Evolutionary conservation across 2,113 vertebrate genomes (phyloP).

Genomic region (Alectura lathami): DNA sequence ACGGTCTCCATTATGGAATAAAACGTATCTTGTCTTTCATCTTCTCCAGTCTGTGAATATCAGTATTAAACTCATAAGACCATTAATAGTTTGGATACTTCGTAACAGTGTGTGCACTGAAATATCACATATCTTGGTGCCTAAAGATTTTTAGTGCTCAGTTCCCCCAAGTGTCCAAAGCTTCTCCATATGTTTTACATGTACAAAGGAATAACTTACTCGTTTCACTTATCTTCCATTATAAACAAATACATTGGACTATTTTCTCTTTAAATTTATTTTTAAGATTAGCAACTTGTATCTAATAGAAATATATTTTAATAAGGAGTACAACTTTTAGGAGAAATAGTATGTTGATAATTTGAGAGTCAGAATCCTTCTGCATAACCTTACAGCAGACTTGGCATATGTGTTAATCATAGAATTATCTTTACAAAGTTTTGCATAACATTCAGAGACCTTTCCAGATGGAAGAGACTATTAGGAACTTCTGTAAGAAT

Average conservation of each 20-base stretch:
- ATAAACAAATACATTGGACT: neutral
- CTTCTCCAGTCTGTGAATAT: neutral
- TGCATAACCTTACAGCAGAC: neutral
- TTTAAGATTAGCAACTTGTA: neutral
- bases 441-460: neutral
- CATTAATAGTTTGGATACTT: neutral
- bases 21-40: neutral
- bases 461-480: neutral
- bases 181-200: neutral
- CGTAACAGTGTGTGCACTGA: neutral
- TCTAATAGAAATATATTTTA: neutral
- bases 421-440: neutral
- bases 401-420: neutral
- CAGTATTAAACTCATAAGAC: neutral
- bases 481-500: neutral
- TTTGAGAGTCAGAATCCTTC: neutral
- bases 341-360: neutral
- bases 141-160: neutral
- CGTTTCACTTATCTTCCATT: neutral
- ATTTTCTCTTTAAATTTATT: neutral
- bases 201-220: neutral
- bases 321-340: neutral
- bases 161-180: neutral
- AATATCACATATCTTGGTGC: neutral
- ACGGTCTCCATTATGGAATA: neutral